Evolutionary conservation across 2,797 vertebrate genomes (phyloP).

Genomic region (Rhyacichthys aspro): DNA sequence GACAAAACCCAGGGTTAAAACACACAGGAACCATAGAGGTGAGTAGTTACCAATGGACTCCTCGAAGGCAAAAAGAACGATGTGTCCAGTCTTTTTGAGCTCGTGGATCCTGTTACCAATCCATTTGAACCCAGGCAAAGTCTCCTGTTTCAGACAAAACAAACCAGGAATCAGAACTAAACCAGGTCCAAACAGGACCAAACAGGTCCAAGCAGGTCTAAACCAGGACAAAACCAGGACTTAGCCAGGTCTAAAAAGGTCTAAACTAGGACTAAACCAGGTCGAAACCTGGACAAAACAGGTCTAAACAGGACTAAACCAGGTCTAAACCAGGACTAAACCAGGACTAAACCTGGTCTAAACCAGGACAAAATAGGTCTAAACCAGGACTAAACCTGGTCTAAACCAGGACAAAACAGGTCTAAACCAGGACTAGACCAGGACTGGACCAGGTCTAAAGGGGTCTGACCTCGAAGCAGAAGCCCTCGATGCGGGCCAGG

Average conservation of each 20-base stretch:
- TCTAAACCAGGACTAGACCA: not conserved
- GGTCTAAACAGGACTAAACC: no score
- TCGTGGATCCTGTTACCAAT: constrained; percentile 92
- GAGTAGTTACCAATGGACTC: constrained; percentile 90
- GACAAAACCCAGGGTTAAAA: not conserved
- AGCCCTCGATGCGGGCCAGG: constrained; percentile 88
- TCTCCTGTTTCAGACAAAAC: constrained; percentile 82
- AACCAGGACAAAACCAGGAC: not conserved
- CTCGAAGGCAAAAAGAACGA: constrained; percentile 93
- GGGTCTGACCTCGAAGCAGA: constrained; percentile 86
- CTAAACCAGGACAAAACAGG: no score
- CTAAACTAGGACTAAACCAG: constrained; percentile 4
- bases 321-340: not conserved
- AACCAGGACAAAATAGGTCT: not conserved
- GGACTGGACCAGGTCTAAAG: no score
- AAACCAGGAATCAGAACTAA: not conserved
- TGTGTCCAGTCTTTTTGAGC: constrained; percentile 84
- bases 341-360: not conserved
- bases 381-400: no score
- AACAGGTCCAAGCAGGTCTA: no score
- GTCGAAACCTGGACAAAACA: not conserved
- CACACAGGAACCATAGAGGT: no score
- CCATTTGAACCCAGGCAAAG: constrained; percentile 97
- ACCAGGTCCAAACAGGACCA: no score
- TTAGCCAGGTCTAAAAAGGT: no score